Evolutionary conservation across 2,113 vertebrate species (phyloP), one percentile per base, ranked within the genome.

Genomic region (Leucosticte australis): DNA sequence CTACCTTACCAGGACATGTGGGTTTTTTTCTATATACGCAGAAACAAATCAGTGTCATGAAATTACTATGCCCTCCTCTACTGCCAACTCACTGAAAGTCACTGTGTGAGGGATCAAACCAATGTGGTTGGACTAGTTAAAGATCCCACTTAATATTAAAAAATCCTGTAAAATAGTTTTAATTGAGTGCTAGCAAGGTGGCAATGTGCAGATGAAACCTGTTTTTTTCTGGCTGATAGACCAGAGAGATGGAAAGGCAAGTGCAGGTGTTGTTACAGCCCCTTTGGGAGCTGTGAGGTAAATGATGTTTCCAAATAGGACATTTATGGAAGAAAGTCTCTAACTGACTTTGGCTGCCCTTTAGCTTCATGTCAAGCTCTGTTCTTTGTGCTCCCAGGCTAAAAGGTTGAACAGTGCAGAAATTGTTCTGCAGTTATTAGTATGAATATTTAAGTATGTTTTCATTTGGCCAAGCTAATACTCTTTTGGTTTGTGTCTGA

Each of bases 31-130:
- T 24, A 5, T 19, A 11, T 10, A 4, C 15, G 4, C 2, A 30
- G 9, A 50, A 69, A 49, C 7, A 22, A 4, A 1, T 1, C n/a
- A 24, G 0, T 33, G 10, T 62, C 3, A 2, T 50, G 28, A 71
- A 57, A 42, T 59, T 71, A 31, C 11, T 52, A 4, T 49, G 52
- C 27, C 10, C 4, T 85, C 11, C 14, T 83, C 22, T 65, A 28
- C 68, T 56, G 6, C 55, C 24, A 59, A 10, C 24, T 52, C 8
- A 28, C 26, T n/a, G 28, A 52, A 75, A 94, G 41, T 65, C 30
- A 12, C 12, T 28, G 12, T 17, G 23, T 41, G 42, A 50, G 13
- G 8, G 44, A 33, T 80, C 30, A 35, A 55, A 68, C 21, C 17
- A 59, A 6, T 0, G 0, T 74, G 52, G 18, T 19, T 92, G 39